Evolutionary conservation across 2,888 invertebrate species (phyloP).

Genomic region (Rugalucina vietnamica): DNA sequence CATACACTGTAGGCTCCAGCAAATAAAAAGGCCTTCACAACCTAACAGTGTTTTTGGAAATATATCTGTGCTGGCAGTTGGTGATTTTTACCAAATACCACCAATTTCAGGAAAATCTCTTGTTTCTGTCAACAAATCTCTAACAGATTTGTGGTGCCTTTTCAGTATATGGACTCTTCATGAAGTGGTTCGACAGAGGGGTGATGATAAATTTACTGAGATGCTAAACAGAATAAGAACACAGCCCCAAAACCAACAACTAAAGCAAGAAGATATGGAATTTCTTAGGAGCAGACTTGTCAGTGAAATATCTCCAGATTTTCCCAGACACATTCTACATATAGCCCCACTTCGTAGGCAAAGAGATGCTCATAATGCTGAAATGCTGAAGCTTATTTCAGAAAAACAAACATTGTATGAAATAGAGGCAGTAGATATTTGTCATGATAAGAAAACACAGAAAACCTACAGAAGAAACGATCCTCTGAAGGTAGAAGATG

Average conservation of each 20-base stretch:
- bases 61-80: slow-evolving; percentile 77
- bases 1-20: slow-evolving; percentile 74
- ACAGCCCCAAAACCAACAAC: not conserved
- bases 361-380: slow-evolving; percentile 21
- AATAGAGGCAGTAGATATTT: slow-evolving; percentile 18
- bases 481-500: not conserved
- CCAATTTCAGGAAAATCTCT: slow-evolving; percentile 70
- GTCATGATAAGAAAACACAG: slow-evolving; percentile 22
- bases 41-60: slow-evolving; percentile 75
- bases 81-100: slow-evolving; percentile 79
- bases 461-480: slow-evolving; percentile 21
- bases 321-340: slow-evolving; percentile 13
- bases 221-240: slow-evolving; percentile 21
- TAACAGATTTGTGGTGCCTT: slow-evolving; percentile 27
- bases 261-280: not conserved
- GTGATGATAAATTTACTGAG: slow-evolving; percentile 17
- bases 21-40: slow-evolving; percentile 62
- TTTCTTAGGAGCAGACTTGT: slow-evolving; percentile 1
- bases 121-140: slow-evolving; percentile 7
- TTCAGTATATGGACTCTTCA: slow-evolving; percentile 20
- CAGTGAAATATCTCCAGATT: not conserved
- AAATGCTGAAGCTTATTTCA: slow-evolving; percentile 8
- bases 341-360: slow-evolving; percentile 10
- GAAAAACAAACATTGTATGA: not conserved
- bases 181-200: slow-evolving; percentile 36